Percentiles rank a stretch among this genome's conserved stretches.
These are phyloP conservation scores for Drosophila leontia DNA, from an alignment of 1,140 invertebrate species.

Conservation along the genomic window DNA sequence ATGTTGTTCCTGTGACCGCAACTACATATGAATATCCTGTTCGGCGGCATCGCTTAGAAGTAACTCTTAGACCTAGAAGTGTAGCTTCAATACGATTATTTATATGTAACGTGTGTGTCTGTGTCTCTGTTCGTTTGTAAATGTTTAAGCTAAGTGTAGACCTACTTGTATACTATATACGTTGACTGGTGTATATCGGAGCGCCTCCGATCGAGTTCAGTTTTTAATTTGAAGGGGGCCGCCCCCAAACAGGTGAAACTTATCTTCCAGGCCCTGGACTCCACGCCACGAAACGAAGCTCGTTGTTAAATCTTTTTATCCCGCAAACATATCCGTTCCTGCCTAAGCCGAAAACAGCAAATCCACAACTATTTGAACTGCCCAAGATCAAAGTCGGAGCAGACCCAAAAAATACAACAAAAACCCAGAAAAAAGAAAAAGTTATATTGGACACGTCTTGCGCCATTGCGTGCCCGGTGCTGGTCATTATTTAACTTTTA, in stretches of 20 bases:
- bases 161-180: constrained; percentile 51
- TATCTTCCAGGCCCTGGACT: constrained; percentile 34
- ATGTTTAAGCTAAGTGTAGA: constrained; percentile 75
- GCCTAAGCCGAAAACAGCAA: constrained; percentile 31
- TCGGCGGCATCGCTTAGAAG: constrained; percentile 49
- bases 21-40: constrained; percentile 18
- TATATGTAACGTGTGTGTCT: constrained; percentile 65
- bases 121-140: constrained; percentile 68
- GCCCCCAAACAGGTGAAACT: constrained; percentile 39
- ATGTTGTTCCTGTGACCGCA: constrained; percentile 2
- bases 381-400: constrained; percentile 68
- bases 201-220: constrained; percentile 14
- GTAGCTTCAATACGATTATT: constrained; percentile 59
- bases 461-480: constrained; percentile 72
- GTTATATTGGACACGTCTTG: constrained; percentile 82
- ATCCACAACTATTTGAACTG: constrained; percentile 79
- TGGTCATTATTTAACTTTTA: constrained; percentile 81
- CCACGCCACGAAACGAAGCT: constrained; percentile 34
- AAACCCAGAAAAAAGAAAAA: constrained; percentile 42
- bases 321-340: constrained; percentile 58
- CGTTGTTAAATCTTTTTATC: constrained; percentile 66
- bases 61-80: constrained; percentile 60
- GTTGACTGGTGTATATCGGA: constrained; percentile 26
- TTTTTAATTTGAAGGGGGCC: constrained; percentile 11
- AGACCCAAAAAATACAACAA: constrained; percentile 18